Evolutionary conservation across 2,888 invertebrate genomes (phyloP).

Genomic region (Brassicogethes aeneus): DNA sequence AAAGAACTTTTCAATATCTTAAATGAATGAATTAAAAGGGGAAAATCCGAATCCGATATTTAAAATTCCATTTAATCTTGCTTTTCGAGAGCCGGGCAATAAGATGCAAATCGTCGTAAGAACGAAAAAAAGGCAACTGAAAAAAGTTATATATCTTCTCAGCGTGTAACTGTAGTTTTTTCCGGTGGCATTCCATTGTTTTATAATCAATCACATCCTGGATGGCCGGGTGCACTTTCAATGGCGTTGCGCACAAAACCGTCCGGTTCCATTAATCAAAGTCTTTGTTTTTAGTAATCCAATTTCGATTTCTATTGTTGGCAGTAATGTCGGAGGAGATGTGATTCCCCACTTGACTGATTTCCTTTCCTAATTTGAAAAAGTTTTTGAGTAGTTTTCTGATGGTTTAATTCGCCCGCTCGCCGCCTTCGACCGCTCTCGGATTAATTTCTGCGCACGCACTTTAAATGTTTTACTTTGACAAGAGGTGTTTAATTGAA

Average conservation of each 20-base stretch:
- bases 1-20: no score
- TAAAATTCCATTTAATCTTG: not conserved
- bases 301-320: slow-evolving; percentile 38
- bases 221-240: slow-evolving; percentile 31
- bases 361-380: slow-evolving; percentile 26
- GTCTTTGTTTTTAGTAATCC: slow-evolving; percentile 40
- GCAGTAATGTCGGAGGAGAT: slow-evolving; percentile 29
- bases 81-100: not conserved
- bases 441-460: slow-evolving; percentile 9
- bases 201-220: slow-evolving; percentile 30
- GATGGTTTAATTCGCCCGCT: slow-evolving; percentile 13
- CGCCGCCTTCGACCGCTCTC: no score
- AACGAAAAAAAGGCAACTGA: not conserved
- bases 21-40: no score
- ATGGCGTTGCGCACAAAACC: slow-evolving; percentile 30
- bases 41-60: not conserved
- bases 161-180: not conserved
- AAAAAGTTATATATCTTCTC: not conserved
- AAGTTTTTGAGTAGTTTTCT: slow-evolving; percentile 21
- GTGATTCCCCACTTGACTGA: slow-evolving; percentile 31
- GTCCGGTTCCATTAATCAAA: slow-evolving; percentile 38
- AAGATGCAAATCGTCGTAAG: not conserved
- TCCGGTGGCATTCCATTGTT: slow-evolving; percentile 18
- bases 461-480: not conserved
- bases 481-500: not conserved